These are phyloP conservation scores for Spermophilus dauricus DNA, from an alignment of 2,113 vertebrate genomes.

Conservation along the genomic window DNA sequence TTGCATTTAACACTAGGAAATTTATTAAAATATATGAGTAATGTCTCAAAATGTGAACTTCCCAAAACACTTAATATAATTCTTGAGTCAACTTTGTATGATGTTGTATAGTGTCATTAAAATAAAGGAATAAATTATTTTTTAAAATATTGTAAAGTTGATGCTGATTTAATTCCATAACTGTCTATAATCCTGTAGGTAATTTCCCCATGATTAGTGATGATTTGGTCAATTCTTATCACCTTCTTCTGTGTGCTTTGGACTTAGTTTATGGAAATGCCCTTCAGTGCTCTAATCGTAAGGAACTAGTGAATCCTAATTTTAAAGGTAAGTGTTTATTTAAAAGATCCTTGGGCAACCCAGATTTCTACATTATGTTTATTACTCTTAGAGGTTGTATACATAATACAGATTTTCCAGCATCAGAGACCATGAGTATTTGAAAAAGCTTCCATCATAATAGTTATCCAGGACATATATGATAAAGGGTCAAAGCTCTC, in stretches of 20 bases:
- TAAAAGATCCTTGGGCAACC: not conserved
- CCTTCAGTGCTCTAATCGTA: constrained; percentile 93
- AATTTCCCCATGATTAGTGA: constrained; percentile 99
- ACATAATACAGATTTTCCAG: not conserved
- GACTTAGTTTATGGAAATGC: constrained; percentile 96
- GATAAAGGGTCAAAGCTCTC: not conserved
- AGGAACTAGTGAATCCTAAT: constrained; percentile 94
- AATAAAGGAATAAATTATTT: constrained; percentile 48
- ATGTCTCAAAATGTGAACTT: constrained; percentile 52
- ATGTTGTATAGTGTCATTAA: not conserved
- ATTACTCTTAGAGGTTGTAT: not conserved
- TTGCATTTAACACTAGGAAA: constrained; percentile 56
- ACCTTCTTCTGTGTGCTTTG: constrained; percentile 95
- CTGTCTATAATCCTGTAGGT: constrained; percentile 86
- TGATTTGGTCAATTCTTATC: constrained; percentile 98
- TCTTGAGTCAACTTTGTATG: constrained; percentile 11
- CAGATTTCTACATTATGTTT: not conserved
- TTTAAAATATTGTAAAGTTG: constrained; percentile 32
- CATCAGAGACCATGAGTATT: not conserved
- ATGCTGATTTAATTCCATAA: constrained; percentile 47
- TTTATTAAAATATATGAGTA: constrained; percentile 49
- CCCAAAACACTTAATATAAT: not conserved
- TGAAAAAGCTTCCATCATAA: not conserved
- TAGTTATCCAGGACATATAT: not conserved
- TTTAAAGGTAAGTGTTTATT: constrained; percentile 91